Conservation (phyloP, 2,888 invertebrate species). For the Cheilosia vulpina region DNA sequence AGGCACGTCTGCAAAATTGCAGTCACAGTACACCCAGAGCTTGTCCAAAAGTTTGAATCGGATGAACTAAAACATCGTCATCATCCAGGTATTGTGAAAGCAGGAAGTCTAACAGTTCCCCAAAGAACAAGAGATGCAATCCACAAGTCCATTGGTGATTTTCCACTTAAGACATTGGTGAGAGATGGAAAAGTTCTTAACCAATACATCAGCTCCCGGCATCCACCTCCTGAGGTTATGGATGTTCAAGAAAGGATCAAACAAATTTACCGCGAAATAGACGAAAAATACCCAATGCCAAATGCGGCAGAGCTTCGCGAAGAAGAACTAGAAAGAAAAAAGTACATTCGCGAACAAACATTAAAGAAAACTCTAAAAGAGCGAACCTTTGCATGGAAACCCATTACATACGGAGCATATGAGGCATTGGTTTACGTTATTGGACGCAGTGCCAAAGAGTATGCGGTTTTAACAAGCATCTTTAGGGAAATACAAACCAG, state of each 20-base stretch:
- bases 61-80: constrained; percentile 86
- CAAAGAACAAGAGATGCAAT: constrained; percentile 86
- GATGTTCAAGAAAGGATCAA: constrained; percentile 79
- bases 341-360: constrained; percentile 85
- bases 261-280: constrained; percentile 78
- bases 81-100: constrained; percentile 89
- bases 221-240: constrained; percentile 87
- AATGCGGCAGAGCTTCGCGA: constrained; percentile 78
- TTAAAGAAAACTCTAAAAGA: constrained; percentile 86
- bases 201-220: constrained; percentile 86
- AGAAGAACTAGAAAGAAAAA: constrained; percentile 82
- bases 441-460: constrained; percentile 89
- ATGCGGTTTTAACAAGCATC: constrained; percentile 88
- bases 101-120: constrained; percentile 86
- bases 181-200: constrained; percentile 85
- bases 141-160: constrained; percentile 85
- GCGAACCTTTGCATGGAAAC: constrained; percentile 89
- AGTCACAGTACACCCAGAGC: constrained; percentile 78
- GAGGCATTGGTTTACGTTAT: constrained; percentile 89
- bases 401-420: constrained; percentile 88
- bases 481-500: constrained; percentile 89
- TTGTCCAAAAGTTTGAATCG: constrained; percentile 78
- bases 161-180: constrained; percentile 85
- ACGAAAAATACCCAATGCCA: constrained; percentile 77
- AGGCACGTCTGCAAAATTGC: constrained; percentile 80